Base-by-base conservation (phyloP, 2,113 vertebrate species). In the Cervus canadensis region DNA sequence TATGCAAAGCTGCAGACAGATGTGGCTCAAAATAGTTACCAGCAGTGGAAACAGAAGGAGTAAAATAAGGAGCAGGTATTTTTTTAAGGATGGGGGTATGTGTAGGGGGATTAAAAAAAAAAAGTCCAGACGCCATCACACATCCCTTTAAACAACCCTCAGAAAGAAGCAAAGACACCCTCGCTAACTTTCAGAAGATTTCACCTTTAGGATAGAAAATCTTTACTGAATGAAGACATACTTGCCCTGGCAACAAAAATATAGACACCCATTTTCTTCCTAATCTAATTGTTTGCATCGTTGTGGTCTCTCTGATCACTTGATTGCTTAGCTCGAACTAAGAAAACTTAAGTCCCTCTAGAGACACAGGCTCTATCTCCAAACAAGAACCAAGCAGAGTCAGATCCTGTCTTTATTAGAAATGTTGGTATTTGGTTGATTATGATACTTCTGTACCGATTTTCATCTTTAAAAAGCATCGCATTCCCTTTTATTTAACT, bases 1-100 rank as follows among this genome's bases (percentile, higher is more conserved):
- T 89, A 97, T 93, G 85, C 95, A 93, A 94, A 98, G 92, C 92
- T 97, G 96, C 48, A 94, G 96, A 97, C 97, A 97, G 97, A 98
- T 82, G 94, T 60, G 83, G 54, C 92, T 91, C 74, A 76, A 85
- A 94, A 94, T 79, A 92, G 52, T 59, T 94, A 54, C 88, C 81
- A 83, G 95, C 30, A 33, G 6, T 87, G 60, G 89, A 74, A 93
- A 93, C 54, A 43, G 54, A 26, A 26, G 67, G 36, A n/a, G 48
- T 21, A 48, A 57, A 57, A 62, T 11, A 82, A 79, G 40, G 43
- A 36, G 13, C 74, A 91, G 81, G 89, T 59, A 89, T 59, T 93
- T 89, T 85, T 60, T 45, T 81, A 76, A 90, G 26, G 36, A 54
- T 25, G 60, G 56, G 86, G 83, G 3, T 17, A 14, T 86, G 36